These are phyloP conservation scores for Mesitornis unicolor DNA, from an alignment of 2,113 vertebrate genomes.

Conservation along the genomic window DNA sequence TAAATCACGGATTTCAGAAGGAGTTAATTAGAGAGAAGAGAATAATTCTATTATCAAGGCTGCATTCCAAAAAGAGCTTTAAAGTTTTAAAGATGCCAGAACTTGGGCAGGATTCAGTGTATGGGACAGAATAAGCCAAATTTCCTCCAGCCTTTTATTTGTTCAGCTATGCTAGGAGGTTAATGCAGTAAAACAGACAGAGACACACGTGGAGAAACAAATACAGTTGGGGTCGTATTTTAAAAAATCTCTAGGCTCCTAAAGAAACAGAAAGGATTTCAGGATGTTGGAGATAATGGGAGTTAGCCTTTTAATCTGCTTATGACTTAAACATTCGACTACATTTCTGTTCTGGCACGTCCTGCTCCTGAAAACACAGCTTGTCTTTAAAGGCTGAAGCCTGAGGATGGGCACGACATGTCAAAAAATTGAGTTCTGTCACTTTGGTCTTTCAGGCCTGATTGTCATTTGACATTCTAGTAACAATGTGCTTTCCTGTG, in stretches of 20 bases:
- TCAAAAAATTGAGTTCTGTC: neutral
- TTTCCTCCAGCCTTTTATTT: neutral
- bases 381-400: neutral
- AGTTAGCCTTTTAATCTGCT: conserved; percentile 19
- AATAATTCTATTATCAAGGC: conserved; percentile 6
- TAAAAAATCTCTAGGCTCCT: neutral
- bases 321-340: neutral
- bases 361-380: neutral
- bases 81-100: neutral
- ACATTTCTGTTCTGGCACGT: neutral
- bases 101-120: neutral
- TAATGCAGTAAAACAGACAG: neutral
- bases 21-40: conserved; percentile 11
- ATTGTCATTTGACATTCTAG: neutral
- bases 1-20: conserved; percentile 31
- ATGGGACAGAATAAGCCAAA: neutral
- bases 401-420: neutral
- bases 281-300: neutral
- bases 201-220: neutral
- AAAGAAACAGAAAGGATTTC: neutral
- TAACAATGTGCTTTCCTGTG: neutral
- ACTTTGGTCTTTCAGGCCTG: neutral
- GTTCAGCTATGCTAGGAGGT: neutral
- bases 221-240: neutral
- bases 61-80: neutral